These are phyloP conservation scores for Zophobas atratus DNA, from an alignment of 1,140 invertebrate genomes.

Conservation along the genomic window DNA sequence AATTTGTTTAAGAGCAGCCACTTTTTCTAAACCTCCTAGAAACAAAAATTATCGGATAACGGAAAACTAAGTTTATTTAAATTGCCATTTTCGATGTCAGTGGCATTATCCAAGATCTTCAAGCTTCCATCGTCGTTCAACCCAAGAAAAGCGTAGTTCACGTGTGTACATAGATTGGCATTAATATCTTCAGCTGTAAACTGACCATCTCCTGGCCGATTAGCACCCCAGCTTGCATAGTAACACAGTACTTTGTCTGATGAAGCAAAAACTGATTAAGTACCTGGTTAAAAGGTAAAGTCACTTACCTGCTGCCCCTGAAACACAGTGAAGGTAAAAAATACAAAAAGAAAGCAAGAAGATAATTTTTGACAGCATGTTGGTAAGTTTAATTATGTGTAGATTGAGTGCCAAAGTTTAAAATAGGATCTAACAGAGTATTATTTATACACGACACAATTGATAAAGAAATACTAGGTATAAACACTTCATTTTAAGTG, in stretches of 20 bases:
- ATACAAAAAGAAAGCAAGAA: neutral
- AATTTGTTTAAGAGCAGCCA: slow-evolving; percentile 71
- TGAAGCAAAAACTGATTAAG: neutral
- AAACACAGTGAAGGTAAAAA: neutral
- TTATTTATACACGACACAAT: too few species aligned
- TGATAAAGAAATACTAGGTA: too few species aligned
- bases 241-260: slow-evolving; percentile 72
- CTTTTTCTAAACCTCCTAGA: slow-evolving; percentile 68
- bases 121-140: slow-evolving; percentile 61
- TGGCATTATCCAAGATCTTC: slow-evolving; percentile 71
- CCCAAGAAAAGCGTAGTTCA: slow-evolving; percentile 80
- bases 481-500: too few species aligned
- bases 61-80: neutral
- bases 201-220: slow-evolving; percentile 71
- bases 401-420: too few species aligned
- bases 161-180: slow-evolving; percentile 76
- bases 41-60: slow-evolving; percentile 63
- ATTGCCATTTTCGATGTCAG: slow-evolving; percentile 69
- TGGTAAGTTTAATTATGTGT: too few species aligned
- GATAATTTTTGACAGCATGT: neutral
- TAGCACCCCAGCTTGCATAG: slow-evolving; percentile 75
- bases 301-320: neutral
- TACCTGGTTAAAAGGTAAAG: neutral
- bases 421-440: too few species aligned
- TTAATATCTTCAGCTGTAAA: slow-evolving; percentile 73